Conservation (phyloP, 2,113 vertebrate species). For the Rallus limicola region DNA sequence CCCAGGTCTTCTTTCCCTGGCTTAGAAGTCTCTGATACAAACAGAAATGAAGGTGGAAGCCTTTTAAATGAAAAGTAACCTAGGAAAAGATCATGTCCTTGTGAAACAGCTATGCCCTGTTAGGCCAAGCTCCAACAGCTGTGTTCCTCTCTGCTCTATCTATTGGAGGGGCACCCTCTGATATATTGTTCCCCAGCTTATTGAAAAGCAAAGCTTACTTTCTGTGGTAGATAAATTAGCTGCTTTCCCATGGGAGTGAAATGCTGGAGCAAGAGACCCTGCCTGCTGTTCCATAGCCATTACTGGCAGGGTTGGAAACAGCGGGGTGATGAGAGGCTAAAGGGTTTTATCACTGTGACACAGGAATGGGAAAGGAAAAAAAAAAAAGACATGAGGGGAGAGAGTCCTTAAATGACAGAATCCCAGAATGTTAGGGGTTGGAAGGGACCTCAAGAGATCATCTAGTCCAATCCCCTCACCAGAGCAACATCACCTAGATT, state of each 20-base stretch:
- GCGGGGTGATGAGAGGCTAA: fast-evolving
- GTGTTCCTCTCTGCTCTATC: neutral
- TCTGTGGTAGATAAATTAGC: neutral
- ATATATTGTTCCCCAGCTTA: neutral
- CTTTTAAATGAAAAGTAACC: neutral
- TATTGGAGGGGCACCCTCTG: neutral
- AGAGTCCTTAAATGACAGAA: neutral
- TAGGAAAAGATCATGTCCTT: neutral
- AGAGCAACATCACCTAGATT: too few species aligned
- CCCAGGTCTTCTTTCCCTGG: neutral
- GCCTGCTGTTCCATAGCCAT: neutral
- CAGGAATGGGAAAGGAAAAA: neutral
- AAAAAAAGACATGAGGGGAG: neutral
- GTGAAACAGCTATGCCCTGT: neutral
- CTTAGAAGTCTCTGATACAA: neutral
- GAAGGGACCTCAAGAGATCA: too few species aligned
- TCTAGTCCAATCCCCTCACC: too few species aligned
- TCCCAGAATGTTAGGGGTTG: too few species aligned
- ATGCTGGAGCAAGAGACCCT: neutral
- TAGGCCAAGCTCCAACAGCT: neutral
- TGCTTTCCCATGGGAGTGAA: neutral
- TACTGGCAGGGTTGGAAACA: neutral
- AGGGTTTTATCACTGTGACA: neutral
- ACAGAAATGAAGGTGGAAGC: neutral
- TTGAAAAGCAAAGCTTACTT: neutral